Evolutionary conservation across 1,140 invertebrate genomes (phyloP).

Genomic region (Globodera rostochiensis): DNA sequence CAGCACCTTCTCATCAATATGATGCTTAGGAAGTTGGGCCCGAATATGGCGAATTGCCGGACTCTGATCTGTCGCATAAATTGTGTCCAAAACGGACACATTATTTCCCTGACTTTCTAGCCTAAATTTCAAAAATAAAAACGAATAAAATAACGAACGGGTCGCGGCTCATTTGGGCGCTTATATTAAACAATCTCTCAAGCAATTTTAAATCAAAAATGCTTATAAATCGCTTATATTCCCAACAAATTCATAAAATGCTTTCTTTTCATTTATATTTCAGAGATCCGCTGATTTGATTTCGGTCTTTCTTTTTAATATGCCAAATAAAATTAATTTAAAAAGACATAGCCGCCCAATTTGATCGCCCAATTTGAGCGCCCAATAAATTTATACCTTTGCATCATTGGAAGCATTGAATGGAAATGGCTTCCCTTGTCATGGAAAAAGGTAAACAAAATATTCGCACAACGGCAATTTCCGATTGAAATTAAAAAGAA

Average conservation of each 20-base stretch:
- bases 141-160: not conserved
- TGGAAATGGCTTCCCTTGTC: conserved; percentile 10
- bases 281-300: no score
- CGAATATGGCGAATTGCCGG: not conserved
- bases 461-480: not conserved
- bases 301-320: no score
- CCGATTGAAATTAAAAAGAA: not conserved
- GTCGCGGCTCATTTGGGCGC: no score
- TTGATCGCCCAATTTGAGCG: no score
- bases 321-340: no score
- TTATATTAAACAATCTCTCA: no score
- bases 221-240: no score
- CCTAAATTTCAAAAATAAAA: not conserved
- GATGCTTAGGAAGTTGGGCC: not conserved
- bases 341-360: no score
- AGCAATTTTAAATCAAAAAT: no score
- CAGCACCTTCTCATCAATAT: not conserved
- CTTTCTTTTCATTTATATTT: no score
- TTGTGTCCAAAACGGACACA: conserved; percentile 5
- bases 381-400: not conserved
- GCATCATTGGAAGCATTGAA: not conserved
- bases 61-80: not conserved
- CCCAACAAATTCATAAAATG: no score
- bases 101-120: not conserved
- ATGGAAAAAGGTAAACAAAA: conserved; percentile 10